Percentiles rank a stretch among this genome's conserved stretches.
Conservation (phyloP, 1,140 invertebrate species). For the Diprion similis region DNA sequence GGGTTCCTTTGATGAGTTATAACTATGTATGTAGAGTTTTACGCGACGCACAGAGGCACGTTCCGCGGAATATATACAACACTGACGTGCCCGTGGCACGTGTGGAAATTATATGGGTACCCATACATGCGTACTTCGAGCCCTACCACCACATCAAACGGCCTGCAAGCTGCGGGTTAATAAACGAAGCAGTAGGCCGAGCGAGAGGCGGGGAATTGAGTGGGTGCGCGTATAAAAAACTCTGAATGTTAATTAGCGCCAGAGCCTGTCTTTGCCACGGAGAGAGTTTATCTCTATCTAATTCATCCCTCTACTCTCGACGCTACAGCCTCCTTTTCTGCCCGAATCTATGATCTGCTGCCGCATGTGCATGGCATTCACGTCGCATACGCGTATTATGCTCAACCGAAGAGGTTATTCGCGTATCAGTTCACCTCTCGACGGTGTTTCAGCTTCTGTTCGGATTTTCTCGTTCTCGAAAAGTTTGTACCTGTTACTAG, state of each 20-base stretch:
- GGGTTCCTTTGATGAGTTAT: too few species aligned
- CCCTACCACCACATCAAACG: neutral
- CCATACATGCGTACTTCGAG: neutral
- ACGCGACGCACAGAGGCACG: neutral
- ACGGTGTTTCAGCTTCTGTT: too few species aligned
- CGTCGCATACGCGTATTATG: too few species aligned
- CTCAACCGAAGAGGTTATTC: too few species aligned
- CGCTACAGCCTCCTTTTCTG: neutral
- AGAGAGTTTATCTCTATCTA: neutral
- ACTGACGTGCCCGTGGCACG: neutral
- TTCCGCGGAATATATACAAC: neutral
- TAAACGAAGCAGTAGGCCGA: neutral
- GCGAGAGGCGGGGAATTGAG: neutral
- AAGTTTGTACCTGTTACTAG: too few species aligned
- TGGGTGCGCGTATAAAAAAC: neutral
- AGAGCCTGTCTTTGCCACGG: slow-evolving; percentile 2
- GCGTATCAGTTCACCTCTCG: too few species aligned
- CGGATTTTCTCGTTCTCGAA: too few species aligned
- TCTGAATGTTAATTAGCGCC: neutral
- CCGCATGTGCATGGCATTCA: too few species aligned
- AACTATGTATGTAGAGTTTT: too few species aligned
- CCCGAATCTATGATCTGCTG: too few species aligned
- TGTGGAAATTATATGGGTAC: neutral
- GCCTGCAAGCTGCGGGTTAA: neutral
- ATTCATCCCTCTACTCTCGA: neutral